Base-by-base conservation (phyloP, 2,888 invertebrate genomes). In the Entomobrya multifasciata region DNA sequence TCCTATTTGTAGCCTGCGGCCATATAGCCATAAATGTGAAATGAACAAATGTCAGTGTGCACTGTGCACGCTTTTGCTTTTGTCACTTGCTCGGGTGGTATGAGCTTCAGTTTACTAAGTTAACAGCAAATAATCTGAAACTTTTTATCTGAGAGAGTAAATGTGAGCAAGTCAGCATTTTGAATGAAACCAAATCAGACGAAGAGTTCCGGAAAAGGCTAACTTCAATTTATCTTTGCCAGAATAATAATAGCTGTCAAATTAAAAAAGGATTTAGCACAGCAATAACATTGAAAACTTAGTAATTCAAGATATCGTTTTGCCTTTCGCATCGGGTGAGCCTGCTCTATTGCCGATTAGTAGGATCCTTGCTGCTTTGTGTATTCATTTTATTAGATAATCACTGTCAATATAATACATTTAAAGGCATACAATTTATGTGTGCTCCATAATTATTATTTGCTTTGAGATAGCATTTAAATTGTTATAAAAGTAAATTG, bases 181-280 rank as follows among this genome's bases (percentile, higher is more conserved):
- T 44, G 17, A 20, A 20, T 36, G n/a, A 47, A 70, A 47, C 17
- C 15, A 67, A 17, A 67, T 36, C 20, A 17, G 15, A 65, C 15
- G 8, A 13, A 72, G 22, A 22, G 30, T 55, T 17, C 57, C 76
- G 36, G 55, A 76, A 76, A 41, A 52, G 76, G 76, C 55, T 20
- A 55, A 30, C 41, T 76, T 55, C 55, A 76, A 76, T 76, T 76
- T 76, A 76, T 76, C 76, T 76, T 76, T 13, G 15, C 11, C 5
- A 36, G 36, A 36, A 8, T 36, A 55, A 57, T 30, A 76, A 55
- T 76, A 55, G 76, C 76, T 76, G 76, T 76, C 76, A 76, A 76
- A 76, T 76, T 76, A 76, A 76, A 76, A 49, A 55, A 20, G 57
- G 55, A 76, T 76, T 76, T 76, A 76, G 76, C 76, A 30, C 76